phyloP scores from a whole-genome alignment of 2,888 invertebrate genomes.

The Pyrochroa serraticornis region DNA sequence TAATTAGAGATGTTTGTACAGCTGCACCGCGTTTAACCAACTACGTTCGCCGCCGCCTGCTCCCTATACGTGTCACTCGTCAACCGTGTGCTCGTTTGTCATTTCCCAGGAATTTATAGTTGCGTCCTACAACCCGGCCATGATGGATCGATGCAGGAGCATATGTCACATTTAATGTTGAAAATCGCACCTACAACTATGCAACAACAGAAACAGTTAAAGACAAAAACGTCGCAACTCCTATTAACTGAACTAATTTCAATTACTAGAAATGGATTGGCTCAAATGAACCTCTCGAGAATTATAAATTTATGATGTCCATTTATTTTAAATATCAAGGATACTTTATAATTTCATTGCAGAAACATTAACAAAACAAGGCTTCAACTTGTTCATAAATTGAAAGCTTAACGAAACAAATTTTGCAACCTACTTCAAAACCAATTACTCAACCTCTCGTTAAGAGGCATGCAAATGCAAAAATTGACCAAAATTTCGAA shows the following conservation, averaged over 20 bases:
- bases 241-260: constrained; percentile 15
- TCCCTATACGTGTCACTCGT: constrained; percentile 36
- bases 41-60: constrained; percentile 30
- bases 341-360: neutral
- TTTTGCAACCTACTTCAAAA: no score
- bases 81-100: constrained; percentile 39
- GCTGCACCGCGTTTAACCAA: constrained; percentile 38
- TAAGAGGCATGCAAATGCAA: no score
- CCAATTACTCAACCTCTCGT: no score
- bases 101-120: constrained; percentile 41
- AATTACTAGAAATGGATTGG: constrained; percentile 23
- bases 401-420: no score
- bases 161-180: constrained; percentile 34
- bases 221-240: no score
- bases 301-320: constrained; percentile 18
- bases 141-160: constrained; percentile 33
- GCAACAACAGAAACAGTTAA: neutral
- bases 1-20: constrained; percentile 46
- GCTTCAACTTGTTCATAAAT: no score
- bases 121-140: constrained; percentile 34
- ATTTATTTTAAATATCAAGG: constrained; percentile 12
- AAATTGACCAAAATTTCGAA: no score
- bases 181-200: constrained; percentile 29
- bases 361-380: no score
- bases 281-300: constrained; percentile 19